Evolutionary conservation across 2,797 vertebrate species (phyloP).

Genomic region (Cephalopachus bancanus): DNA sequence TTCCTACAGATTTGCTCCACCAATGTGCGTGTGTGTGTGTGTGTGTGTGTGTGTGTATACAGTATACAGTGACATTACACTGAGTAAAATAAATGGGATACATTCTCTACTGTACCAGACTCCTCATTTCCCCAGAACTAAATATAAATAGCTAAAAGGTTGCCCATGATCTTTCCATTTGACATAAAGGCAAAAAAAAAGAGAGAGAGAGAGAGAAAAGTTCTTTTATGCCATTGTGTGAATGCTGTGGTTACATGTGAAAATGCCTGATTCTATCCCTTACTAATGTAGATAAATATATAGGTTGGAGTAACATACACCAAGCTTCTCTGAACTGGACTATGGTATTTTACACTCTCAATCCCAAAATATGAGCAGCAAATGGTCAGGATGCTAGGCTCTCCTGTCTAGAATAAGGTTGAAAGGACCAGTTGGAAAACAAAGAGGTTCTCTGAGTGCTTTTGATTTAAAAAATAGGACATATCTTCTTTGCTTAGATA

Average conservation of each 20-base stretch:
- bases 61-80: no score
- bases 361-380: neutral
- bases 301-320: neutral
- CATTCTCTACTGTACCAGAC: neutral
- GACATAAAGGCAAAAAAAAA: neutral
- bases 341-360: neutral
- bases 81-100: no score
- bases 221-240: neutral
- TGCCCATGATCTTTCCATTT: neutral
- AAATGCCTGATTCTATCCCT: neutral
- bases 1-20: no score
- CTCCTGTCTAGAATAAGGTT: neutral
- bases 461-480: neutral
- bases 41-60: no score
- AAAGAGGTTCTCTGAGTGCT: neutral
- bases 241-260: neutral
- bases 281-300: neutral
- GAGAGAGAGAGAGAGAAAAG: no score
- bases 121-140: neutral
- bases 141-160: neutral
- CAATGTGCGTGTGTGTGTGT: neutral
- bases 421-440: neutral
- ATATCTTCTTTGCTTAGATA: neutral
- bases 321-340: neutral
- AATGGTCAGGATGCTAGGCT: neutral